These are phyloP conservation scores for Oreochromis mossambicus DNA, from an alignment of 2,797 vertebrate genomes.

Conservation along the genomic window DNA sequence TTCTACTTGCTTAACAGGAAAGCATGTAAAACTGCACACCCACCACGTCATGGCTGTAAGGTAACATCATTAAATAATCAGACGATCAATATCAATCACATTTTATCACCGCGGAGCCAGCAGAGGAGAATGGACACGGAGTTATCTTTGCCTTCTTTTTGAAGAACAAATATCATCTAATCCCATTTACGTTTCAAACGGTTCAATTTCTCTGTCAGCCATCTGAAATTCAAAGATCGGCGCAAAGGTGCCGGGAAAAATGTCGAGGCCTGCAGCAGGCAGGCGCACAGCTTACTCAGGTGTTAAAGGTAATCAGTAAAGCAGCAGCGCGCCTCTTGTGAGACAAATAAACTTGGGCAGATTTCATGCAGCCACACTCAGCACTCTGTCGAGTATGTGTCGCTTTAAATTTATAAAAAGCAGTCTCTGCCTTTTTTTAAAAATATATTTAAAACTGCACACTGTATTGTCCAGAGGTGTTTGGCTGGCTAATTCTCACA, in stretches of 20 bases:
- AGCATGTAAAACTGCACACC: not conserved
- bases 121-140: not conserved
- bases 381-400: slow-evolving; percentile 19
- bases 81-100: slow-evolving; percentile 19
- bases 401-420: slow-evolving; percentile 4
- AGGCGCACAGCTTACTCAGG: slow-evolving; percentile 3
- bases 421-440: not conserved
- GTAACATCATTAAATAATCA: slow-evolving; percentile 26
- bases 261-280: slow-evolving; percentile 14
- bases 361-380: slow-evolving; percentile 1
- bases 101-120: slow-evolving; percentile 21
- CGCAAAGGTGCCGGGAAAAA: slow-evolving; percentile 1
- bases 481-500: slow-evolving; percentile 42
- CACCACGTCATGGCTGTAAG: not conserved
- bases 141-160: not conserved
- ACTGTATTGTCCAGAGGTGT: not conserved
- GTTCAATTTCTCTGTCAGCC: slow-evolving; percentile 43
- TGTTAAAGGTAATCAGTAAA: slow-evolving; percentile 34
- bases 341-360: slow-evolving; percentile 17
- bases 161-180: slow-evolving; percentile 6
- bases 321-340: slow-evolving; percentile 2
- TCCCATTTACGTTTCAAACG: slow-evolving; percentile 49
- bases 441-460: slow-evolving; percentile 19
- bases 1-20: not conserved
- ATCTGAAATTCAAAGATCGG: slow-evolving; percentile 10